phyloP scores from a whole-genome alignment of 1,140 invertebrate species.

The Aphelenchoides besseyi region DNA sequence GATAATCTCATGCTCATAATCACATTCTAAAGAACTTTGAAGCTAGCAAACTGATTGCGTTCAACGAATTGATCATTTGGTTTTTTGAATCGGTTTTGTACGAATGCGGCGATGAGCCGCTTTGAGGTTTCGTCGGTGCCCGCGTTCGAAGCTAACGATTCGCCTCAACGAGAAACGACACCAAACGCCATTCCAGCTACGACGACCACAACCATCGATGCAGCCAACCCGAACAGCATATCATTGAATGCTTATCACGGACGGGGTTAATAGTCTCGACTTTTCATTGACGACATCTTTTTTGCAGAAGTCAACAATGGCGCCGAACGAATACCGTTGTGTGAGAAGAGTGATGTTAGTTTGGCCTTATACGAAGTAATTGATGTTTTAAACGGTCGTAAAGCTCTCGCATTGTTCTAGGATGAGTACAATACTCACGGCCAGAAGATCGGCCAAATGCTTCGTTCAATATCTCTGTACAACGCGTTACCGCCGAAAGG shows the following conservation, averaged over 20 bases:
- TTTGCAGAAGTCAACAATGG: constrained; percentile 27
- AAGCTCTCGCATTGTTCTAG: constrained; percentile 37
- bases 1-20: no score
- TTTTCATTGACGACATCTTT: neutral
- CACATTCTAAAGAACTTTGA: no score
- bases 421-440: constrained; percentile 61
- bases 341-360: constrained; percentile 25
- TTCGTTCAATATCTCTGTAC: constrained; percentile 59
- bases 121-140: constrained; percentile 2
- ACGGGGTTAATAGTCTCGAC: no score
- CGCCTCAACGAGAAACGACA: neutral
- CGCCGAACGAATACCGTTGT: constrained; percentile 32
- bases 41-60: neutral
- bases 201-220: neutral
- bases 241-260: constrained; percentile 1
- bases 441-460: constrained; percentile 62
- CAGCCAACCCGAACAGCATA: neutral
- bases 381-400: neutral
- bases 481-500: constrained; percentile 54
- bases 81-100: neutral
- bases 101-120: neutral
- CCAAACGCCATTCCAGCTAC: neutral
- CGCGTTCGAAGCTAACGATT: neutral
- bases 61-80: neutral
- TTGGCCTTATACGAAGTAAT: constrained; percentile 31